Evolutionary conservation across 2,113 vertebrate species (phyloP), one percentile per base, ranked within the genome.

Genomic region (Brachypteracias leptosomus): DNA sequence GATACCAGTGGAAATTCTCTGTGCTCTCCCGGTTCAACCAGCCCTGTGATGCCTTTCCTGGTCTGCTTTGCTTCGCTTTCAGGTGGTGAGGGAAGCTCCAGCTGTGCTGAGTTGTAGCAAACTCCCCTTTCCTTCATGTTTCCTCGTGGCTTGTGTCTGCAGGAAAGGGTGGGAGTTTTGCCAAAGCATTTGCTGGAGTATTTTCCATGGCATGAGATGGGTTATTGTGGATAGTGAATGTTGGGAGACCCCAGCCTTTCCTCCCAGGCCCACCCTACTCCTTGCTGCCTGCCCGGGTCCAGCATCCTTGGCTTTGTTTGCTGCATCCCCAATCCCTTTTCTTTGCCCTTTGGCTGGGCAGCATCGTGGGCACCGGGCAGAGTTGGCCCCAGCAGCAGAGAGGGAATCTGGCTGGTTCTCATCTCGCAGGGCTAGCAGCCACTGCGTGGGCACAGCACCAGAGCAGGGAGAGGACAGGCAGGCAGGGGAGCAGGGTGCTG

Each of bases 51-150:
- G 3, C 5, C 36, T 36, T 15, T 17, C 19, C 7, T 33, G 46
- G 11, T 9, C 18, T 9, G 46, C 33, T 49, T 31, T 17, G 40
- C 74, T 36, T 6, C 24, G 46, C 74, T n/a, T 7, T 42, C 2
- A 11, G 12, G 36, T 0, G 1, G 2, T 0, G 2, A 25, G 36
- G 14, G 21, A 8, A 16, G 77, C 42, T 31, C 25, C 36, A 40
- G 40, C n/a, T 24, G 3, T 0, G 1, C 21, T 0, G 7, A 9
- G 40, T 6, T 8, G 14, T 6, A 2, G 7, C n/a, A 6, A 36
- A 0, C 20, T 44, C 40, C 42, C 15, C 36, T 7, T 8, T 8
- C 61, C 51, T 52, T 52, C 26, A 8, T 8, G 0, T 3, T n/a
- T 18, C 44, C 51, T 2, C 2, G 36, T 84, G 36, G n/a, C n/a